Conservation (phyloP, 2,797 vertebrate species). For the Danio aesculapii region DNA sequence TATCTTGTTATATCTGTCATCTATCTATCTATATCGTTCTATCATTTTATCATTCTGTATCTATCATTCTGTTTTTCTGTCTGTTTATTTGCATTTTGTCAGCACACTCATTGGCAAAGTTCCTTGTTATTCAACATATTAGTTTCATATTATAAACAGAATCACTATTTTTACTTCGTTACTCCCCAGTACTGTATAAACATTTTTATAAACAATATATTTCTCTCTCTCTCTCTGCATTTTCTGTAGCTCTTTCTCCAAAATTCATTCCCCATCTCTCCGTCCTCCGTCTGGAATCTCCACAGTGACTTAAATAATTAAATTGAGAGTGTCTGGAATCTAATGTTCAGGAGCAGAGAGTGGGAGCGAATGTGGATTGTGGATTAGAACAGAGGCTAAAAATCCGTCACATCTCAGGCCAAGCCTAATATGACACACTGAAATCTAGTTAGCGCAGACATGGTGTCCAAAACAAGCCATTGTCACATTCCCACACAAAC, state of each 20-base stretch:
- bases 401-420: slow-evolving; percentile 63
- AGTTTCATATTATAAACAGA: not conserved
- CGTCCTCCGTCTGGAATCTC: slow-evolving; percentile 3
- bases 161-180: not conserved
- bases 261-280: slow-evolving; percentile 10
- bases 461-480: slow-evolving; percentile 59
- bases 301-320: slow-evolving; percentile 76
- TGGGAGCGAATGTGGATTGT: slow-evolving; percentile 48
- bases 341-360: slow-evolving; percentile 66
- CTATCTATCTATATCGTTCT: too few relatives aligned
- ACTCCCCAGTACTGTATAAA: not conserved
- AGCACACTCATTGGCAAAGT: too few relatives aligned
- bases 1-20: too few relatives aligned
- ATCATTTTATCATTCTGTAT: too few relatives aligned
- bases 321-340: slow-evolving; percentile 74
- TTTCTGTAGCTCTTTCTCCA: slow-evolving; percentile 2
- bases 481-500: slow-evolving; percentile 16
- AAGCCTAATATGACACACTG: slow-evolving; percentile 59
- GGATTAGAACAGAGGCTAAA: slow-evolving; percentile 55
- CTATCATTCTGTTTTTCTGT: too few relatives aligned
- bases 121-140: too few relatives aligned
- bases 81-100: too few relatives aligned
- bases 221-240: slow-evolving; percentile 7
- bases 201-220: not conserved
- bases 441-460: slow-evolving; percentile 68